A percentile compares a stretch with the other conserved stretches of the same genome.
These are phyloP conservation scores for Gadus chalcogrammus DNA, from an alignment of 2,113 vertebrate species.

Conservation along the genomic window DNA sequence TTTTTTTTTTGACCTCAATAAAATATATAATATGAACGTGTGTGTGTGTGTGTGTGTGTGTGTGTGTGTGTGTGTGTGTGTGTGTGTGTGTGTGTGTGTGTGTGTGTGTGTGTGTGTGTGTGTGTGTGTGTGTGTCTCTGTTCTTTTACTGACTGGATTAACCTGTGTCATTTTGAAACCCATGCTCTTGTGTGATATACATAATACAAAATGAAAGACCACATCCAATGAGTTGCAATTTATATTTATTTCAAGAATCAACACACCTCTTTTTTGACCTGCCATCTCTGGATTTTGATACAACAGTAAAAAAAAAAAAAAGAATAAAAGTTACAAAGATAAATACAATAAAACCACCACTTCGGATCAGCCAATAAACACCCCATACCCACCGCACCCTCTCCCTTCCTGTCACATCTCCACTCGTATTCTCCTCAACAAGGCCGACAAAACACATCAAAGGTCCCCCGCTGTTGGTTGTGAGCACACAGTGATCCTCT, in stretches of 20 bases:
- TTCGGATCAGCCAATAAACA: slow-evolving; percentile 38
- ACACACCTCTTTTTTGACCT: slow-evolving; percentile 66
- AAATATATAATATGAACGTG: too few species aligned
- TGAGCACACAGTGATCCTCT: too few species aligned
- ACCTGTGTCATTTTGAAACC: background rate
- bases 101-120: too few species aligned
- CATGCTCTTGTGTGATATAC: background rate
- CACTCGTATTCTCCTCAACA: too few species aligned
- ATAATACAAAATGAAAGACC: background rate
- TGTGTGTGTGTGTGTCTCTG: too few species aligned
- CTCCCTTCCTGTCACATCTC: slow-evolving; percentile 27
- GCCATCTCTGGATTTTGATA: slow-evolving; percentile 65
- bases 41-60: too few species aligned
- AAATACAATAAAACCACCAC: slow-evolving; percentile 67
- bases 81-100: too few species aligned
- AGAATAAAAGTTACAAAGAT: slow-evolving; percentile 58
- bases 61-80: too few species aligned
- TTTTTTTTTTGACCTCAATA: too few species aligned
- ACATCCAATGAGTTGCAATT: slow-evolving; percentile 62
- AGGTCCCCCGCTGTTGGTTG: too few species aligned
- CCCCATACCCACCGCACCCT: slow-evolving; percentile 16
- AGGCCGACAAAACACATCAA: too few species aligned
- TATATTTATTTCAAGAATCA: slow-evolving; percentile 75
- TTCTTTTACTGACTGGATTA: too few species aligned
- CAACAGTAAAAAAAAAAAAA: slow-evolving; percentile 67